phyloP scores from a whole-genome alignment of 2,797 vertebrate species.

The Fundulus diaphanus region DNA sequence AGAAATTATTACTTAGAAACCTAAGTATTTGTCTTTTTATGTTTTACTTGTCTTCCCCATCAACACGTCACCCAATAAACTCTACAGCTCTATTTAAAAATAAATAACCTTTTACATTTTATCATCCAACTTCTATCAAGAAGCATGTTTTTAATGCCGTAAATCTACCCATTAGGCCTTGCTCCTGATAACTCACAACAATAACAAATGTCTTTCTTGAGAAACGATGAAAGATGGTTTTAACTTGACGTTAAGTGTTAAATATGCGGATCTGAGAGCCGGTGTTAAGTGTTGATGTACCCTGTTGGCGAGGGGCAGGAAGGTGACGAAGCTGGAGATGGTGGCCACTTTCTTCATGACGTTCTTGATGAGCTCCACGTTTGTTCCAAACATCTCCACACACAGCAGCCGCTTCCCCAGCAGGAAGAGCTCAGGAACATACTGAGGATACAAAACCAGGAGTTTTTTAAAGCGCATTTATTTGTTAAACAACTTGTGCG shows the following conservation, averaged over 20 bases:
- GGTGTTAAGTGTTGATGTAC: constrained; percentile 26
- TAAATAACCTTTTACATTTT: no score
- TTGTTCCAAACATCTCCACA: constrained; percentile 20
- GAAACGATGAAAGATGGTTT: not conserved
- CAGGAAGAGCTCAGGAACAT: not conserved
- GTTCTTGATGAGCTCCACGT: rapidly evolving
- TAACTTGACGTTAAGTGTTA: not conserved
- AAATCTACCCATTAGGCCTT: no score
- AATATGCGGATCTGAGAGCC: not conserved
- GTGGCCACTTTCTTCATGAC: constrained; percentile 26
- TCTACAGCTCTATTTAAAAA: not conserved
- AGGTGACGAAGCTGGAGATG: constrained; percentile 20
- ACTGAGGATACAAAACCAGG: constrained; percentile 33
- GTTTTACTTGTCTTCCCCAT: no score
- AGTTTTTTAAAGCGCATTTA: not conserved
- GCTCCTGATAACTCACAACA: no score
- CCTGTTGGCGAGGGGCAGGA: constrained; percentile 64
- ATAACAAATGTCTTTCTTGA: not conserved
- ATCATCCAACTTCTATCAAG: no score
- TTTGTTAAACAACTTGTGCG: not conserved
- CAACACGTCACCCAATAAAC: no score
- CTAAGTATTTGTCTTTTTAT: no score
- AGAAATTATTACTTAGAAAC: no score
- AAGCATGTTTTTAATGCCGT: no score
- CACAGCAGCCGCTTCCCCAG: constrained; percentile 56